Base-by-base conservation (phyloP, 2,888 invertebrate genomes). In the Meiosimyza decipiens region DNA sequence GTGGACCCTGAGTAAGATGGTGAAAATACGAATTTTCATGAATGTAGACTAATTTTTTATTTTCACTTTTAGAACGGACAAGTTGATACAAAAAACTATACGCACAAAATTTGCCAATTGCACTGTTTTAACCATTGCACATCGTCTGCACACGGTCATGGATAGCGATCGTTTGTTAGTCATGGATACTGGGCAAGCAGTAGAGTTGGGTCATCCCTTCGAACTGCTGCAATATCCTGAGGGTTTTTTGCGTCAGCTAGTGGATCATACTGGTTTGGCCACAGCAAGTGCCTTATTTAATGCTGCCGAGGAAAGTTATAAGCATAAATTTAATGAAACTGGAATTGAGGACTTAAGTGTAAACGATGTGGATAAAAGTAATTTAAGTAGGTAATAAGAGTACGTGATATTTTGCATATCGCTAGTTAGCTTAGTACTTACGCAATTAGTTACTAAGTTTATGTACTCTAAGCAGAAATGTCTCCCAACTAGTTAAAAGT, bases 111-210 rank as follows among this genome's bases (percentile, higher is more conserved):
- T 96, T 85, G 88, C 89, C 0, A 88, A 92, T 55, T 96, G 95
- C 85, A 96, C 96, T 0, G 96, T 97, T 3, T 86, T 97, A 18
- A 97, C 96, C 0, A 95, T 97, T 49, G 97, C 97, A 6, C 97
- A 97, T 88, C 91, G 97, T 9, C 87, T 97, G 73, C 93, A 97
- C 84, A 97, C 96, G 0, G 94, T 97, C 52, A 96, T 97, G 88
- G 96, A 97, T 84, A 93, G 94, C 3, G 95, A 96, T 86, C 90
- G 93, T 78, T 92, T 96, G 55, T 86, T 96, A 78, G 96, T 96
- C 0, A 92, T 97, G 91, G 94, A 95, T 79, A 89, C 89, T 40
- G 94, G 94, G 0, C 84, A 85, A 49, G 88, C 91, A 64, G 91
- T 90, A 12, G 96, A 97, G 85, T 91, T 92, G 60, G 95, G 93